Conservation (phyloP, 2,888 invertebrate genomes). For the Phalangium opilio region DNA sequence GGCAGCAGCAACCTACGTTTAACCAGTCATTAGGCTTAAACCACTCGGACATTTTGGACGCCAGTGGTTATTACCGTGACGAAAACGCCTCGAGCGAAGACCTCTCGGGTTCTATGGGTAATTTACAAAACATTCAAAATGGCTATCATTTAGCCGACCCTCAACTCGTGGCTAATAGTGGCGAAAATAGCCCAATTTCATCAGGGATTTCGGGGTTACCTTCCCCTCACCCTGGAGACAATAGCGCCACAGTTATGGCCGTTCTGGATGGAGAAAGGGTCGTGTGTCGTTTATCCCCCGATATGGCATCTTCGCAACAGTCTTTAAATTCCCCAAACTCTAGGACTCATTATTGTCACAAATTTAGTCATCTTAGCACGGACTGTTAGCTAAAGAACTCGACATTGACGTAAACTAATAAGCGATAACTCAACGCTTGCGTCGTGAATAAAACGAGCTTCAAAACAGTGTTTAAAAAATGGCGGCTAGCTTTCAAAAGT, state of each 20-base stretch:
- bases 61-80: background rate
- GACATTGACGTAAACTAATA: too few relatives aligned
- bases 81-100: background rate
- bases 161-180: too few relatives aligned
- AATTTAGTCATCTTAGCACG: background rate
- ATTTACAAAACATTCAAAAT: too few relatives aligned
- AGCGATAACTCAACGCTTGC: too few relatives aligned
- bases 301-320: background rate
- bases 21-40: background rate
- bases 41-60: background rate
- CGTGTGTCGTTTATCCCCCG: slow-evolving; percentile 16
- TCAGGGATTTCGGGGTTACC: too few relatives aligned
- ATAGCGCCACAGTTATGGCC: slow-evolving; percentile 15
- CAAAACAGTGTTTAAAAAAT: too few relatives aligned
- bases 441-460: too few relatives aligned
- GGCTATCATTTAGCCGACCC: too few relatives aligned
- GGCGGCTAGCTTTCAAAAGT: too few relatives aligned
- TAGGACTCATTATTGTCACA: background rate
- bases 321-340: background rate
- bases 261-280: slow-evolving; percentile 19
- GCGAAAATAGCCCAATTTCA: too few relatives aligned
- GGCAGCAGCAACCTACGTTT: background rate
- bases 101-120: too few relatives aligned
- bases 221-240: slow-evolving; percentile 10
- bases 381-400: background rate